Conservation (phyloP, 2,113 vertebrate species). For the Plectropomus leopardus region DNA sequence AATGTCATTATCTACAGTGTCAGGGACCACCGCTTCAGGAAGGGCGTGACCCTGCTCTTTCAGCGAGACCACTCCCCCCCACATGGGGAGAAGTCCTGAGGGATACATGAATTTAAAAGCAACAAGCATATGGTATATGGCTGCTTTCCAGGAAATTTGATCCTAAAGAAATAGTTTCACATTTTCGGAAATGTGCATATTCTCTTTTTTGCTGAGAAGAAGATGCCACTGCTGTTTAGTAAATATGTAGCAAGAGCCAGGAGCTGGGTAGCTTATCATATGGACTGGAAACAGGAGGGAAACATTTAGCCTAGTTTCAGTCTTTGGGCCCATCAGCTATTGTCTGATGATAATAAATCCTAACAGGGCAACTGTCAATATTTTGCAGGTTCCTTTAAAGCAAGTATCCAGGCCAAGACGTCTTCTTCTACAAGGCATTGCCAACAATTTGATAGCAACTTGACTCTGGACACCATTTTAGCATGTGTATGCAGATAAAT, state of each 20-base stretch:
- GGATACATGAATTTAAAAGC: not conserved
- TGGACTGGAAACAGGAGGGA: too few species aligned
- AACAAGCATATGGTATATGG: slow-evolving; percentile 13
- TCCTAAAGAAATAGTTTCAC: slow-evolving; percentile 8
- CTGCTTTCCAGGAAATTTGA: slow-evolving; percentile 2
- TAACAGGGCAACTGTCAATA: too few species aligned
- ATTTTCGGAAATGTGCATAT: not conserved
- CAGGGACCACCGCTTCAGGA: slow-evolving; percentile 87
- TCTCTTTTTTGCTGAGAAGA: slow-evolving; percentile 2
- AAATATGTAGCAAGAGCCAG: not conserved
- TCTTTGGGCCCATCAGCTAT: too few species aligned
- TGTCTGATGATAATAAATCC: too few species aligned
- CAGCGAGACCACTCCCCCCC: slow-evolving; percentile 74
- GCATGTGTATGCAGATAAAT: too few species aligned
- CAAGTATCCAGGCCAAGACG: too few species aligned
- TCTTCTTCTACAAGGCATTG: too few species aligned
- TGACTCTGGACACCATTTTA: too few species aligned
- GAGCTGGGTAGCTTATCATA: not conserved
- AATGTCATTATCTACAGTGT: slow-evolving; percentile 90
- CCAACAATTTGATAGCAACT: too few species aligned
- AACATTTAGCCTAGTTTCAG: too few species aligned
- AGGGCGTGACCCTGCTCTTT: slow-evolving; percentile 86
- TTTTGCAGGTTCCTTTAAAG: too few species aligned
- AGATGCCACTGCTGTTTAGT: not conserved
- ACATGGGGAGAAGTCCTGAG: slow-evolving; percentile 78